Evolutionary conservation across 1,140 invertebrate species (phyloP).

Genomic region (Scaptomyza hsui): DNA sequence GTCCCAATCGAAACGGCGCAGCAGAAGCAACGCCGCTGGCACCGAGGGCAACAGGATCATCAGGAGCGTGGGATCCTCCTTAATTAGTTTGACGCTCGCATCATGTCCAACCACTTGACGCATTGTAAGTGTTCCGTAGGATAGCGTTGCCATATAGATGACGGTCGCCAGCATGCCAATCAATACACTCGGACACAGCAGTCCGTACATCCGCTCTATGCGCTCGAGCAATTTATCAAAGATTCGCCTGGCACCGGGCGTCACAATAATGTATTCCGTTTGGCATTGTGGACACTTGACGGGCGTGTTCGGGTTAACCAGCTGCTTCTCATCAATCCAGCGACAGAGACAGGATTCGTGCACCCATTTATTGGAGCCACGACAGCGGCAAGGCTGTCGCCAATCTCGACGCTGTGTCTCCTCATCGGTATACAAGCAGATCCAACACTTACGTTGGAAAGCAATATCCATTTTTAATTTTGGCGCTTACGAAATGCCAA

Average conservation of each 20-base stretch:
- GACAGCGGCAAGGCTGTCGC: slow-evolving; percentile 67
- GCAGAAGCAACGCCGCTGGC: slow-evolving; percentile 41
- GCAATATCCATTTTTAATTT: slow-evolving; percentile 1
- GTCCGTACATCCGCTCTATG: slow-evolving; percentile 40
- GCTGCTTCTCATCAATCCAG: slow-evolving; percentile 65
- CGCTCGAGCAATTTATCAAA: slow-evolving; percentile 47
- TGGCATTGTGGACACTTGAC: slow-evolving; percentile 59
- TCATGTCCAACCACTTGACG: slow-evolving; percentile 47
- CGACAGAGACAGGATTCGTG: slow-evolving; percentile 63
- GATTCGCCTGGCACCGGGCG: slow-evolving; percentile 39
- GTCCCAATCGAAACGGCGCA: slow-evolving; percentile 59
- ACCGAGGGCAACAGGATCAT: slow-evolving; percentile 61
- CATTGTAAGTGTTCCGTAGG: slow-evolving; percentile 54
- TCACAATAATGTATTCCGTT: slow-evolving; percentile 61
- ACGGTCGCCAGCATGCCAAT: slow-evolving; percentile 56
- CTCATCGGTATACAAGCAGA: slow-evolving; percentile 55
- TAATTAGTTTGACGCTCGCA: slow-evolving; percentile 39
- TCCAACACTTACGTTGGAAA: slow-evolving; percentile 62
- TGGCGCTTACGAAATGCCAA: too few relatives aligned
- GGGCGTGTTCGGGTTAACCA: slow-evolving; percentile 26
- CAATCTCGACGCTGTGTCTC: slow-evolving; percentile 46
- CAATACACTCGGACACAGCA: slow-evolving; percentile 54
- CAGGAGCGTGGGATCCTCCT: slow-evolving; percentile 55
- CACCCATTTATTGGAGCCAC: slow-evolving; percentile 70
- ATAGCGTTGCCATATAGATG: slow-evolving; percentile 57